These are phyloP conservation scores for Rallus limicola DNA, from an alignment of 2,113 vertebrate genomes.

Conservation along the genomic window DNA sequence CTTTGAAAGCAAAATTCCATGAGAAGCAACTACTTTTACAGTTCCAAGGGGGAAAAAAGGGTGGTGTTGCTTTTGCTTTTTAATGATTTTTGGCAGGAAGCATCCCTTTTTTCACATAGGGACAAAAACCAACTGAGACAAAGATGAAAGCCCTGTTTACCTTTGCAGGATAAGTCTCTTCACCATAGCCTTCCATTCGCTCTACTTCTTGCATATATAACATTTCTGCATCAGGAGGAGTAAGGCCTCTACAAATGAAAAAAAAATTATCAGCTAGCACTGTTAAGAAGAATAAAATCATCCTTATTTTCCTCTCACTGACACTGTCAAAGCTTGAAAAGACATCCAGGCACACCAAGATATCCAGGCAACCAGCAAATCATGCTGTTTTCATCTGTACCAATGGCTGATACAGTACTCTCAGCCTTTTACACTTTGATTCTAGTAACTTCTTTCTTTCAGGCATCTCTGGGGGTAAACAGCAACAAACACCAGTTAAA, in stretches of 20 bases:
- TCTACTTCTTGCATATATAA: slow-evolving; percentile 98
- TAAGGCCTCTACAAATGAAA: slow-evolving; percentile 84
- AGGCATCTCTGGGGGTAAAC: neutral
- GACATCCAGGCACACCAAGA: neutral
- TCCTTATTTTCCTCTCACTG: neutral
- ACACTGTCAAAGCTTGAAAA: neutral
- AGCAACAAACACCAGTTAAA: neutral
- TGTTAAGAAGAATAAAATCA: neutral
- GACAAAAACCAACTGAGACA: neutral
- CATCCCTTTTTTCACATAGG: neutral
- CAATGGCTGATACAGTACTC: neutral
- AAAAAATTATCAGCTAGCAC: neutral
- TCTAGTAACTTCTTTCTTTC: neutral
- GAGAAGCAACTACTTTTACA: neutral
- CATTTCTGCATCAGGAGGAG: slow-evolving; percentile 92
- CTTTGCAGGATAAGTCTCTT: slow-evolving; percentile 95
- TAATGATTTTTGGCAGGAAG: neutral
- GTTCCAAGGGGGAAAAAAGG: neutral
- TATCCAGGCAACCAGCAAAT: neutral
- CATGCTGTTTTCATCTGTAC: neutral
- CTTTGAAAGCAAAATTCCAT: neutral
- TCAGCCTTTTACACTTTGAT: neutral
- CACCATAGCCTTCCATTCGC: slow-evolving; percentile 94
- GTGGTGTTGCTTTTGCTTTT: neutral
- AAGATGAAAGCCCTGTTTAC: slow-evolving; percentile 62